Base-by-base conservation (phyloP, 2,113 vertebrate genomes). In the Ciconia maguari region DNA sequence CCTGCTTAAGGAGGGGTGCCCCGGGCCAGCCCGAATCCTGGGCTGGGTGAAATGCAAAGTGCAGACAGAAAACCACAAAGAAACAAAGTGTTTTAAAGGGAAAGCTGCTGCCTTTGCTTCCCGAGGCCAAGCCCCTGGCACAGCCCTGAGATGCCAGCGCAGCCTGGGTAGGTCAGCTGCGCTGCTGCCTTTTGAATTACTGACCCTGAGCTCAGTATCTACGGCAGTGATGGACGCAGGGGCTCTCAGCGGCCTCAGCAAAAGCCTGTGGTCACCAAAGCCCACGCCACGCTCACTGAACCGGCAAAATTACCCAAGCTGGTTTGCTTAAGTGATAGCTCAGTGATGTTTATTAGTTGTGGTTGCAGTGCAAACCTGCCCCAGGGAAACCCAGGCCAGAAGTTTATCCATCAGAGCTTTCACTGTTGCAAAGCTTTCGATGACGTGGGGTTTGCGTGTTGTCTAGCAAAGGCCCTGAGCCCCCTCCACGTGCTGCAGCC, bases 381-480 rank as follows among this genome's bases (percentile, higher is more conserved):
- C 19, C 55, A 44, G 60, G 85, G 68, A 93, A 91, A 54, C 16
- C 14, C 26, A 30, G 65, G 51, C 34, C 75, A 51, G 54, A 74
- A 80, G 16, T 51, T 90, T 77, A 42, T 65, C 36, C 36, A 19
- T 76, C 42, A n/a, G 15, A 0, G 4, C 83, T 96, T 94, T 96
- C 88, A 81, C 85, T 77, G 29, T 2, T 55, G 32, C 0, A 0
- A 70, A 62, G 46, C 17, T 60, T 66, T 38, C 0, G 0, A 5
- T 57, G 46, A 18, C 0, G 0, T 77, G 64, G 60, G 49, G 4
- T 80, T 91, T 88, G 32, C 9, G 7, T 9, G 9, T 8, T 32
- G 36, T 32, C 20, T 10, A n/a, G 7, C 51, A 57, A 83, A 80
- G 64, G 11, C 19, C 49, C 65, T 44, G 44, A 91, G 44, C n/a